Evolutionary conservation across 2,113 vertebrate species (phyloP).

Genomic region (Rhodinocichla rosea): DNA sequence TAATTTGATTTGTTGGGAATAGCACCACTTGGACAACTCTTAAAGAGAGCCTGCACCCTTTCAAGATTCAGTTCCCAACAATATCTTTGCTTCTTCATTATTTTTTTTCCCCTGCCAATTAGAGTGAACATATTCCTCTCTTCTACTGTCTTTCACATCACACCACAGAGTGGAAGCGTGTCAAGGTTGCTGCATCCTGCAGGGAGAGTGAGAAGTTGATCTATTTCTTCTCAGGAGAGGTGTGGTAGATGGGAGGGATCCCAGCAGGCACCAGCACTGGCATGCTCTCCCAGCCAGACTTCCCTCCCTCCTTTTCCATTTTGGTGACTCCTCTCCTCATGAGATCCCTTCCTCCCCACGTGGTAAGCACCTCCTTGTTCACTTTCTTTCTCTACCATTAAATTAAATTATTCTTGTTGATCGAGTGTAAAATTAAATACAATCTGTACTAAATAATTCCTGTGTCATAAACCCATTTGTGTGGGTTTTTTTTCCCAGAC

Average conservation of each 20-base stretch:
- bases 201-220: not conserved
- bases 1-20: not conserved
- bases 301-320: not conserved
- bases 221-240: not conserved
- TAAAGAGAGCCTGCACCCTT: not conserved
- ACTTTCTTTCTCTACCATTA: not conserved
- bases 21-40: not conserved
- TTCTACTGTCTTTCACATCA: not conserved
- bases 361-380: not conserved
- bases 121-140: not conserved
- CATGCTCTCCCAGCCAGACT: not conserved
- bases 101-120: not conserved
- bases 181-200: not conserved
- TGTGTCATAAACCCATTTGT: not conserved
- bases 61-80: not conserved
- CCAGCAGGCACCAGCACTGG: not conserved
- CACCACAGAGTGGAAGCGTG: not conserved
- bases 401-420: not conserved
- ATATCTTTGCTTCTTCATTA: not conserved
- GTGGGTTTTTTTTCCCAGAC: fast-evolving
- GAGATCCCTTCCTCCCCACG: fast-evolving
- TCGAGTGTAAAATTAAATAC: not conserved
- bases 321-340: not conserved
- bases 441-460: not conserved
- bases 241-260: not conserved